Conservation (phyloP, 2,113 vertebrate species). For the Brachyhypopomus gauderio region DNA sequence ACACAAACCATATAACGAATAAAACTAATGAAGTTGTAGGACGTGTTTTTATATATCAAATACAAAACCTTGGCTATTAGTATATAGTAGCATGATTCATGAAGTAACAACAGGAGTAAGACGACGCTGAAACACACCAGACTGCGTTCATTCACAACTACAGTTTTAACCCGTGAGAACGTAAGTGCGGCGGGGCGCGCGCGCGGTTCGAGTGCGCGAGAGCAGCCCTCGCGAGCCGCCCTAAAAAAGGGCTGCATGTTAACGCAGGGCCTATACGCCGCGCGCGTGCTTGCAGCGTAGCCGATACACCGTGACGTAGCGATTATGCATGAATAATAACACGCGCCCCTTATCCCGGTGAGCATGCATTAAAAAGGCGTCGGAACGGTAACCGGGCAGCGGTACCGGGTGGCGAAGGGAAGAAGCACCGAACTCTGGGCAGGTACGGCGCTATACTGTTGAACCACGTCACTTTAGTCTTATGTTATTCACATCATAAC, state of each 20-base stretch:
- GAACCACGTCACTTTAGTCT: not conserved
- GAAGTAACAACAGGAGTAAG: not conserved
- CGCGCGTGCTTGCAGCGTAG: not conserved
- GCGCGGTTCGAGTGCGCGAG: not conserved
- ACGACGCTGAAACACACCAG: not conserved
- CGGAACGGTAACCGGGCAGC: slow-evolving; percentile 32
- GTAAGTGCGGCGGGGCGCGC: not conserved
- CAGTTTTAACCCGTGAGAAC: not conserved
- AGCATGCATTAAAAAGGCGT: slow-evolving; percentile 26
- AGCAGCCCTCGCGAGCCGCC: not conserved
- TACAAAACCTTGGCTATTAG: not conserved
- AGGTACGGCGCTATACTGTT: slow-evolving; percentile 52
- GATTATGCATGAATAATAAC: slow-evolving; percentile 37
- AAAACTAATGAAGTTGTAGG: not conserved
- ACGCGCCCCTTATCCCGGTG: slow-evolving; percentile 51
- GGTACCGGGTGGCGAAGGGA: slow-evolving; percentile 48
- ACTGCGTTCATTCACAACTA: not conserved
- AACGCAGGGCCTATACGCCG: not conserved
- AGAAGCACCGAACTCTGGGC: slow-evolving; percentile 3
- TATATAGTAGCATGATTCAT: not conserved
- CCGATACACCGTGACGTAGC: slow-evolving; percentile 48
- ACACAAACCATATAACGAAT: not conserved
- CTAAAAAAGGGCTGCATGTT: not conserved
- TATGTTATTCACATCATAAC: not conserved
- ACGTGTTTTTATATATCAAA: not conserved